A percentile compares a stretch with the other conserved stretches of the same genome.
phyloP scores from a whole-genome alignment of 2,888 invertebrate species.

The Meganola albula region DNA sequence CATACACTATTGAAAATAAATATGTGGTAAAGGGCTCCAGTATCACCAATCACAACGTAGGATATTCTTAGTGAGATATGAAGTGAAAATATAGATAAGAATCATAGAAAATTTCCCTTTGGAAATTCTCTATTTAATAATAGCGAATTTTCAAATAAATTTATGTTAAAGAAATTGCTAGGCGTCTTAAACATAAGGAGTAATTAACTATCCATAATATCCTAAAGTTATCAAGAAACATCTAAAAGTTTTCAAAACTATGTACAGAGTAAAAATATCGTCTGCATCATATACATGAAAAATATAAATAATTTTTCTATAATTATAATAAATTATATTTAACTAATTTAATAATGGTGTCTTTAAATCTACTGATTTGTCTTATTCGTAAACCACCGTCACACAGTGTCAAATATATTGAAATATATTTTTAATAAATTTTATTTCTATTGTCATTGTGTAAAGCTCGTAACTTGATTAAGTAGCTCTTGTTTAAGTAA shows the following conservation, averaged over 20 bases:
- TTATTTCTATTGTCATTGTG: conserved; percentile 56
- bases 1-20: too few relatives aligned
- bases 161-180: too few relatives aligned
- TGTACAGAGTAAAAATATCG: conserved; percentile 29
- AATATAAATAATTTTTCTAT: conserved; percentile 18
- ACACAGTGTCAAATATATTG: conserved; percentile 40
- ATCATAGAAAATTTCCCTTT: too few relatives aligned
- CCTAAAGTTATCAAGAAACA: conserved; percentile 19
- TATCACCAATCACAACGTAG: too few relatives aligned
- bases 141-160: too few relatives aligned
- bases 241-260: conserved; percentile 21
- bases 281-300: conserved; percentile 27
- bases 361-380: conserved; percentile 15
- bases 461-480: conserved; percentile 49
- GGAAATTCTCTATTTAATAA: too few relatives aligned
- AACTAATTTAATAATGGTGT: conserved; percentile 3
- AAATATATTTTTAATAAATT: conserved; percentile 31
- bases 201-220: too few relatives aligned
- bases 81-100: too few relatives aligned
- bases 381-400: conserved; percentile 35
- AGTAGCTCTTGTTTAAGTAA: conserved; percentile 25
- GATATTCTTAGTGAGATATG: too few relatives aligned
- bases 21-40: too few relatives aligned
- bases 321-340: conserved; percentile 1
- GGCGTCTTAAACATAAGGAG: too few relatives aligned